These are phyloP conservation scores for Phasianus colchicus DNA, from an alignment of 2,113 vertebrate species.

Conservation along the genomic window DNA sequence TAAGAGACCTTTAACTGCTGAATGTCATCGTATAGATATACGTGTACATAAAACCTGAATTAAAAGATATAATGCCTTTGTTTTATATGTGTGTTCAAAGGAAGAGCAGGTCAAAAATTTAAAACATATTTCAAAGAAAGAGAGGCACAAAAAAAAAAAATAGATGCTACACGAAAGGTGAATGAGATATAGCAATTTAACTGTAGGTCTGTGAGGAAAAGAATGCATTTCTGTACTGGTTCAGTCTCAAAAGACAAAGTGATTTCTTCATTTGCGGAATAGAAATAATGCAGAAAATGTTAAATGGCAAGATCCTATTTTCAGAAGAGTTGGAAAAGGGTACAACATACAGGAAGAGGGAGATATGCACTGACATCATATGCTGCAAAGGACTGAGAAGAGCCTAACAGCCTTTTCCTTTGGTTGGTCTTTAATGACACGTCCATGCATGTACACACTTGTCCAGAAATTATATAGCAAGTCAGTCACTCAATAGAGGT, in stretches of 20 bases:
- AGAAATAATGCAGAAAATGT: background rate
- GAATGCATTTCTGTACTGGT: background rate
- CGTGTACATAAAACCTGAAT: background rate
- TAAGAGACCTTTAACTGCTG: conserved; percentile 15
- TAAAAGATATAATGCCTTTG: conserved; percentile 3
- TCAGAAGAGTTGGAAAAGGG: background rate
- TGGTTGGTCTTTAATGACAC: background rate
- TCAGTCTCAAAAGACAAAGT: background rate
- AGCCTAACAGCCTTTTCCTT: background rate
- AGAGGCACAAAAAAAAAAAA: background rate
- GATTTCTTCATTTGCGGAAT: background rate
- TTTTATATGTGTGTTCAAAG: background rate
- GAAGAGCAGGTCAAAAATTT: background rate
- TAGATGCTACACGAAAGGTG: background rate
- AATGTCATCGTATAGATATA: background rate
- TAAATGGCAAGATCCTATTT: background rate
- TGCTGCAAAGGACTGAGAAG: background rate
- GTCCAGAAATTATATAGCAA: background rate
- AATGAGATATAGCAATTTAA: conserved; percentile 3
- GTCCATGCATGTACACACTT: background rate
- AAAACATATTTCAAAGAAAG: background rate
- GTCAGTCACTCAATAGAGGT: background rate
- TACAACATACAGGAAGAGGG: background rate
- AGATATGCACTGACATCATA: background rate
- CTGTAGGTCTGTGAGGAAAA: conserved; percentile 17